These are phyloP conservation scores for Macrosiphum euphorbiae DNA, from an alignment of 2,888 invertebrate genomes.

Conservation along the genomic window DNA sequence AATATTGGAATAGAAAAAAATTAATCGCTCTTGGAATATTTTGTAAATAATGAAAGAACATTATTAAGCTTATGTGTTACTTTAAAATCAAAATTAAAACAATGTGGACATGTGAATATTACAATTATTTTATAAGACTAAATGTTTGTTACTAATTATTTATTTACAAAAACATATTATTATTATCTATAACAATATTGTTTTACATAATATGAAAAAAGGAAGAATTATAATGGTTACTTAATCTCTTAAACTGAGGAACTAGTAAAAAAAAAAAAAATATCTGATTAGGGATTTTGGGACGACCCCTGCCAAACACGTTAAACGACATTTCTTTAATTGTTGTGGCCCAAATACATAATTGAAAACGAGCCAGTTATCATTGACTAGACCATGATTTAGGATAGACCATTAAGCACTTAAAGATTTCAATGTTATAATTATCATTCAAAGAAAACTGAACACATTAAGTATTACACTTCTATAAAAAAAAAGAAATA, in stretches of 20 bases:
- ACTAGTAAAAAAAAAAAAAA: constrained; percentile 60
- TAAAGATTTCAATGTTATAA: constrained; percentile 14
- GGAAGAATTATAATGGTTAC: constrained; percentile 46
- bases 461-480: constrained; percentile 1
- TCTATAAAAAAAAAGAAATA: constrained; percentile 31
- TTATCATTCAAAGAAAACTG: background rate
- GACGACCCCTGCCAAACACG: constrained; percentile 48
- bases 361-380: constrained; percentile 56
- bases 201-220: constrained; percentile 56
- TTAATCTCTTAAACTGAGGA: constrained; percentile 56
- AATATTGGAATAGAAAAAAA: constrained; percentile 44
- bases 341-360: constrained; percentile 35
- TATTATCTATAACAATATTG: constrained; percentile 62
- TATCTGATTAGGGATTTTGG: background rate
- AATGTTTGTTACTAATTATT: constrained; percentile 56
- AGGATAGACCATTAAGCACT: constrained; percentile 35
- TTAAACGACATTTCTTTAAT: constrained; percentile 25
- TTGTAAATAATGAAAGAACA: constrained; percentile 36
- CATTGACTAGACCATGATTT: constrained; percentile 57
- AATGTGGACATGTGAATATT: constrained; percentile 50
- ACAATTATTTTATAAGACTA: constrained; percentile 53
- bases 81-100: constrained; percentile 57
- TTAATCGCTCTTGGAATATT: constrained; percentile 18
- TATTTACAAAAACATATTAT: constrained; percentile 61
- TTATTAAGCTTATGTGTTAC: constrained; percentile 45